Percentiles rank a stretch among this genome's conserved stretches.
These are phyloP conservation scores for Maniola jurtina DNA, from an alignment of 1,140 invertebrate species.

Conservation along the genomic window DNA sequence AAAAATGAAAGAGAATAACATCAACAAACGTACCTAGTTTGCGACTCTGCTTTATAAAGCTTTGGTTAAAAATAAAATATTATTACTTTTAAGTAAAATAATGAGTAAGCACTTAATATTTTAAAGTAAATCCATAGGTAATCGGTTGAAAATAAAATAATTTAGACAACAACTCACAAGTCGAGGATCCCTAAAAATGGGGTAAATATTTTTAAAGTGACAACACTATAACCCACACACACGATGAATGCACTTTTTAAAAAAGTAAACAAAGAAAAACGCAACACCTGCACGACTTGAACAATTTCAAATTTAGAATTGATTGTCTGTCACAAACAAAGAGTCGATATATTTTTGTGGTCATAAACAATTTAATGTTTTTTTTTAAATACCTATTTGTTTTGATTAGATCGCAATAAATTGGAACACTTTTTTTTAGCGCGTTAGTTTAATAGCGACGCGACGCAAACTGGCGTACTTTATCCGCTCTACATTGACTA, in stretches of 20 bases:
- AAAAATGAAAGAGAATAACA: too few species aligned
- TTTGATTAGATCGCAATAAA: not conserved
- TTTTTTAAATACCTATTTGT: constrained; percentile 8
- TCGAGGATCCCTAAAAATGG: too few species aligned
- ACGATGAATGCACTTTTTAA: not conserved
- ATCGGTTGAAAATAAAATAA: too few species aligned
- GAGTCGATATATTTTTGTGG: not conserved
- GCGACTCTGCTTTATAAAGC: too few species aligned
- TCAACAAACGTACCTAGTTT: too few species aligned
- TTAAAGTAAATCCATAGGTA: too few species aligned
- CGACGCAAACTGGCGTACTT: constrained; percentile 47
- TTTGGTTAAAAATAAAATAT: too few species aligned
- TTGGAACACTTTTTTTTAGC: constrained; percentile 19
- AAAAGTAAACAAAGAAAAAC: not conserved
- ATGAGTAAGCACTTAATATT: too few species aligned
- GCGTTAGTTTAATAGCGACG: constrained; percentile 41
- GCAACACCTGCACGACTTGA: not conserved
- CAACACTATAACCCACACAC: too few species aligned
- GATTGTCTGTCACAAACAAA: not conserved
- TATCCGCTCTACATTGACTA: constrained; percentile 41
- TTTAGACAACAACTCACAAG: too few species aligned
- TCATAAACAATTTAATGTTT: not conserved
- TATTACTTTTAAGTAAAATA: too few species aligned
- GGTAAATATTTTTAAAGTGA: too few species aligned
- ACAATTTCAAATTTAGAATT: not conserved